These are phyloP conservation scores for Clarias platycephalus DNA, from an alignment of 2,797 vertebrate species.

Conservation along the genomic window DNA sequence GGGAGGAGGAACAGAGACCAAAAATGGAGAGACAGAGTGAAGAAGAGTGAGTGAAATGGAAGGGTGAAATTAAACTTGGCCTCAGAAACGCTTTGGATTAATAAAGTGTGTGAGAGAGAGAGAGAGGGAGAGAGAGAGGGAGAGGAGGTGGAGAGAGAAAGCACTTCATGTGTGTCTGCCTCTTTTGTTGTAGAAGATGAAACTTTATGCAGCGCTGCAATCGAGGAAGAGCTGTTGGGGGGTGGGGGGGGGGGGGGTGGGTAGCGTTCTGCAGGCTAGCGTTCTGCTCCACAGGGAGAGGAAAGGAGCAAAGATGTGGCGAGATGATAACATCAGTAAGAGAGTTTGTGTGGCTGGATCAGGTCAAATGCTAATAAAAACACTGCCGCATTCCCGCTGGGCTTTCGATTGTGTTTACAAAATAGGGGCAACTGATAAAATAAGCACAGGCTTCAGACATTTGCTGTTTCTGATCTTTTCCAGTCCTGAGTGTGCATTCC, in stretches of 20 bases:
- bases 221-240: conserved; percentile 49
- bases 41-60: conserved; percentile 22
- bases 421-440: conserved; percentile 14
- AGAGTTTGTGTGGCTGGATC: conserved; percentile 31
- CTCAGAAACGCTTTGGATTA: conserved; percentile 5
- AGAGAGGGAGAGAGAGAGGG: not conserved
- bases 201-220: conserved; percentile 44
- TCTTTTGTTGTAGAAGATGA: conserved; percentile 53
- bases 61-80: conserved; percentile 12
- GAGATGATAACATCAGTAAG: conserved; percentile 30
- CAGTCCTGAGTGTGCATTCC: not conserved
- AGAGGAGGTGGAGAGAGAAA: not conserved
- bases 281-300: conserved; percentile 24
- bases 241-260: not conserved
- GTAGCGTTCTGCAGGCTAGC: not conserved
- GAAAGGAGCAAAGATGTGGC: conserved; percentile 14
- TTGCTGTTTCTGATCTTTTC: not conserved
- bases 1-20: not conserved
- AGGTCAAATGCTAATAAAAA: conserved; percentile 45
- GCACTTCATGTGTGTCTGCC: conserved; percentile 22
- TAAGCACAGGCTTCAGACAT: conserved; percentile 9
- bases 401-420: conserved; percentile 10
- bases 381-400: conserved; percentile 20
- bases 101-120: not conserved
- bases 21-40: conserved; percentile 45